phyloP scores from a whole-genome alignment of 2,888 invertebrate genomes.

The Coelinius sp. region DNA sequence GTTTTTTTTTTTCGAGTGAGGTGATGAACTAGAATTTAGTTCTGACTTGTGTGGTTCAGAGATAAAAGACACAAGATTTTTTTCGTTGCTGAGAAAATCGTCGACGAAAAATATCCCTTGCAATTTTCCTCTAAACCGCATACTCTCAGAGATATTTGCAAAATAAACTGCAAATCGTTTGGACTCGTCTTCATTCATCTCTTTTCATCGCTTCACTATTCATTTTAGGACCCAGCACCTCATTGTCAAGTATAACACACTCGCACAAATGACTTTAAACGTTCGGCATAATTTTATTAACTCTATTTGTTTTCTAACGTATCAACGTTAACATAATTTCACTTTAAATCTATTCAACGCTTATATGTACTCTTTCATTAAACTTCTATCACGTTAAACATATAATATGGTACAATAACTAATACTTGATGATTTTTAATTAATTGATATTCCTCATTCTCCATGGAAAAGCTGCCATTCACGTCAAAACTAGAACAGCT shows the following conservation, averaged over 20 bases:
- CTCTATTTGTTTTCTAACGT: constrained; percentile 43
- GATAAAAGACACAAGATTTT: too few species aligned
- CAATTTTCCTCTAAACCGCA: too few species aligned
- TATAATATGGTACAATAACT: constrained; percentile 68
- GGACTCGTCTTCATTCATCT: not conserved
- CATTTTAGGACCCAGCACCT: constrained; percentile 48
- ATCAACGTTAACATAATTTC: constrained; percentile 46
- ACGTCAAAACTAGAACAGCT: constrained; percentile 50
- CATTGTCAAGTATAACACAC: constrained; percentile 29
- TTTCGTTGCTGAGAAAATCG: too few species aligned
- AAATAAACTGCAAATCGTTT: not conserved
- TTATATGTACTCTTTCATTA: constrained; percentile 51
- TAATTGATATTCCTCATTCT: constrained; percentile 27
- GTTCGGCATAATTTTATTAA: constrained; percentile 33
- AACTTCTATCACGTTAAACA: constrained; percentile 61
- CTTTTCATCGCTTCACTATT: not conserved
- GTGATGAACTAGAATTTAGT: not conserved
- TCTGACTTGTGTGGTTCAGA: not conserved
- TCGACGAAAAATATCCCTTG: too few species aligned
- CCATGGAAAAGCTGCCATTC: constrained; percentile 15
- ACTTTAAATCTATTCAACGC: constrained; percentile 52
- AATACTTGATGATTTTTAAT: constrained; percentile 64
- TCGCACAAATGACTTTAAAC: constrained; percentile 35
- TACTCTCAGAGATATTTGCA: not conserved
- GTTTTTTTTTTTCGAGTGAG: not conserved